These are phyloP conservation scores for Amphipoea lucens DNA, from an alignment of 2,888 invertebrate species.

Conservation along the genomic window DNA sequence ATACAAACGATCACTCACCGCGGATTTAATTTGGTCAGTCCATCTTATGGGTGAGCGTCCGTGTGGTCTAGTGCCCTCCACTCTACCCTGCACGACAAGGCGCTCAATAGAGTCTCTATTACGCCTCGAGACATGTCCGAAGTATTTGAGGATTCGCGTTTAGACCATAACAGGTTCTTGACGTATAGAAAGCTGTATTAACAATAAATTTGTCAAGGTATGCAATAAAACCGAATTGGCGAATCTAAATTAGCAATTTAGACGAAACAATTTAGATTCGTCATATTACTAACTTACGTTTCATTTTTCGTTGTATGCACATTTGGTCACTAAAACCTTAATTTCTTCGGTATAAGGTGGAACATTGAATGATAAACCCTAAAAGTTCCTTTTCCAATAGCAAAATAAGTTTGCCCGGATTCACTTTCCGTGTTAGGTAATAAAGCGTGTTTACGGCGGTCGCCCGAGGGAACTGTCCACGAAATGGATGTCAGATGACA, in stretches of 20 bases:
- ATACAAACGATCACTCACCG: too few species aligned
- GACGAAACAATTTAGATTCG: constrained; percentile 23
- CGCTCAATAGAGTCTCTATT: too few species aligned
- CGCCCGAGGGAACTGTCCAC: constrained; percentile 55
- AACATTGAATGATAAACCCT: neutral
- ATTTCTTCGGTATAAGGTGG: neutral
- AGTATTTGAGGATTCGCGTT: too few species aligned
- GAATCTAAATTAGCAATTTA: too few species aligned
- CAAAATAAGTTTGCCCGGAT: constrained; percentile 47
- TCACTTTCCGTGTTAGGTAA: constrained; percentile 65
- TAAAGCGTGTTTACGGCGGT: constrained; percentile 18
- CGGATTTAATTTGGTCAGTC: too few species aligned
- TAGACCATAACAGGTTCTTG: too few species aligned
- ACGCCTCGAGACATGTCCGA: too few species aligned
- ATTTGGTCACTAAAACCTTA: neutral
- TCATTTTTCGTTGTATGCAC: neutral
- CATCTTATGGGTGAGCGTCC: too few species aligned
- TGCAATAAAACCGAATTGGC: constrained; percentile 52
- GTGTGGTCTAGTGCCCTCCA: too few species aligned
- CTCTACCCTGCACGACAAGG: too few species aligned
- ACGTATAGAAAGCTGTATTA: neutral
- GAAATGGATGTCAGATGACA: constrained; percentile 71
- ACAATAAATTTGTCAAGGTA: constrained; percentile 51
- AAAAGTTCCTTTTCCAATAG: neutral
- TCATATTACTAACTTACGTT: neutral